Percentiles rank a stretch among this genome's conserved stretches.
Conservation (phyloP, 2,797 vertebrate genomes). For the Hapalemur alaotrensis region DNA sequence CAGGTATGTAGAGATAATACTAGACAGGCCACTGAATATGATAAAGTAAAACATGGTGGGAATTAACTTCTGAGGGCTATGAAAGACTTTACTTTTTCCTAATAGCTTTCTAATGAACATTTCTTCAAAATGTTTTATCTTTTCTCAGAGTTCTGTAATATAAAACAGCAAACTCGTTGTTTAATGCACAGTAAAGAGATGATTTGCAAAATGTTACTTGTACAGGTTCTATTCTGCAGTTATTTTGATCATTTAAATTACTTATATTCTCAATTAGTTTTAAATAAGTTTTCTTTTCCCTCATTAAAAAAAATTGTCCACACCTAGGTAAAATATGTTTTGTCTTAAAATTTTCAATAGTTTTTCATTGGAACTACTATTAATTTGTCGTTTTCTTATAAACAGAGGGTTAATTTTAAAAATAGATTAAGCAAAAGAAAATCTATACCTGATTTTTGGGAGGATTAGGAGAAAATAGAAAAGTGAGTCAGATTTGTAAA, state of each 20-base stretch:
- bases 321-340: background rate
- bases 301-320: background rate
- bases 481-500: background rate
- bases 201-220: background rate
- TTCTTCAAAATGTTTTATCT: background rate
- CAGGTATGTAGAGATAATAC: constrained; percentile 86
- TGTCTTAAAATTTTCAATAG: background rate
- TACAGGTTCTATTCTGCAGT: background rate
- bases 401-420: background rate
- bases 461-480: background rate
- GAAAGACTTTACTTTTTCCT: constrained; percentile 59
- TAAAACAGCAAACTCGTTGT: background rate
- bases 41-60: constrained; percentile 85
- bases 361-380: background rate
- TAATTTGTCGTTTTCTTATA: background rate
- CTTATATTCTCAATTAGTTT: background rate
- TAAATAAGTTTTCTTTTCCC: background rate
- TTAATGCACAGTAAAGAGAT: background rate
- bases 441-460: background rate
- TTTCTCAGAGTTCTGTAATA: background rate
- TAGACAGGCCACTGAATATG: constrained; percentile 79
- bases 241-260: background rate
- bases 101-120: background rate
- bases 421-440: constrained; percentile 19
- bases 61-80: constrained; percentile 81